Evolutionary conservation across 2,888 invertebrate genomes (phyloP), one percentile per base, ranked within the genome.

Genomic region (Hemicrepidius hirtus): DNA sequence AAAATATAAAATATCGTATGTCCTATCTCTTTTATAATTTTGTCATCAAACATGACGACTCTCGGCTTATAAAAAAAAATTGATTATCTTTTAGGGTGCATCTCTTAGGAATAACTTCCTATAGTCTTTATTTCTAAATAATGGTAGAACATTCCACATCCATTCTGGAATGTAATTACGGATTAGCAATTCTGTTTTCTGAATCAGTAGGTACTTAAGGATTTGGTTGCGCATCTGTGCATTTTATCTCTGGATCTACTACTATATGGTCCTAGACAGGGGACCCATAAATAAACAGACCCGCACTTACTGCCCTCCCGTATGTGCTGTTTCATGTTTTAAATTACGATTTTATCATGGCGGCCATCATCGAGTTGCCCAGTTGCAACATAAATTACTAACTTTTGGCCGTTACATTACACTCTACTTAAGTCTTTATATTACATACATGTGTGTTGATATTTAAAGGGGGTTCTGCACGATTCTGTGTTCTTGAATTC

Each of bases 321-420:
- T 75, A 75, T 76, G 77, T 73, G 75, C 66, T 70, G 67, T 71
- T 67, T 68, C 70, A 75, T 73, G 74, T 72, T 77, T 77, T 77
- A 78, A 78, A 78, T 78, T 78, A 75, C 76, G 74, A 75, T 76
- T 77, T 77, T 77, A 78, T 77, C 77, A 74, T 68, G 70, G 74
- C 63, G 67, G 68, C 73, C 71, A 75, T 75, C 75, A 67, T 71
- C 63, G 66, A 68, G 53, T 72, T 53, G 40, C 40, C 63, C 57
- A 63, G 53, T 64, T 64, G 55, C 50, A 20, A 50, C 55, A 72
- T 68, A 63, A 72, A 68, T 72, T 68, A 68, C 67, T 62, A 64
- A 68, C 62, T 67, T 72, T 72, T 59, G 49, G 68, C 55, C 63
- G 55, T 72, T 72, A 63, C 50, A 50, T 65, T 60, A 41, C 60